These are phyloP conservation scores for Acanthiza pusilla DNA, from an alignment of 2,797 vertebrate genomes.

Conservation along the genomic window DNA sequence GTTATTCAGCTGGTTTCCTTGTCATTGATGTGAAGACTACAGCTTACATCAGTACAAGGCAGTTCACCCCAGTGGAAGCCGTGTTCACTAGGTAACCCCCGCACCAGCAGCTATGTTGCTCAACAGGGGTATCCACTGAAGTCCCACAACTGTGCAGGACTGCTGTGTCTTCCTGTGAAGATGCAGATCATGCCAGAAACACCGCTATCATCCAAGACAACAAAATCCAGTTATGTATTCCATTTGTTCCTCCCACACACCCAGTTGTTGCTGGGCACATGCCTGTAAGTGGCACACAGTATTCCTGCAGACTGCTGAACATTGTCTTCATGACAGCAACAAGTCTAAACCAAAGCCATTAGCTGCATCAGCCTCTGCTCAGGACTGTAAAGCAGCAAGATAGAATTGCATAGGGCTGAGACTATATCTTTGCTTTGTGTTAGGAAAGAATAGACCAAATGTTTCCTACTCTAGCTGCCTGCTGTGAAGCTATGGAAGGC, in stretches of 20 bases:
- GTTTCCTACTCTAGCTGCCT: not conserved
- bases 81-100: not conserved
- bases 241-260: not conserved
- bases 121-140: not conserved
- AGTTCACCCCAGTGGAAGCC: fast-evolving
- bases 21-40: not conserved
- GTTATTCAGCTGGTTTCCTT: not conserved
- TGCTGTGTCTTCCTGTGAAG: not conserved
- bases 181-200: not conserved
- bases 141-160: not conserved
- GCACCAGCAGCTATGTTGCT: not conserved
- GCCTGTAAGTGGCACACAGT: too few relatives aligned
- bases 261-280: not conserved
- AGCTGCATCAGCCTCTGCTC: not conserved
- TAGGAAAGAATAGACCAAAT: not conserved
- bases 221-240: not conserved
- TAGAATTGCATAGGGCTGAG: not conserved
- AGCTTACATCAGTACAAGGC: not conserved
- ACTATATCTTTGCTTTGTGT: not conserved
- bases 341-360: not conserved
- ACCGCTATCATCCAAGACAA: not conserved
- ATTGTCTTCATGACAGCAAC: not conserved
- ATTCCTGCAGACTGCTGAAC: not conserved
- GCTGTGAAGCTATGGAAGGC: not conserved
- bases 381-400: not conserved